Evolutionary conservation across 1,140 invertebrate genomes (phyloP).

Genomic region (Platyscapa corneri): DNA sequence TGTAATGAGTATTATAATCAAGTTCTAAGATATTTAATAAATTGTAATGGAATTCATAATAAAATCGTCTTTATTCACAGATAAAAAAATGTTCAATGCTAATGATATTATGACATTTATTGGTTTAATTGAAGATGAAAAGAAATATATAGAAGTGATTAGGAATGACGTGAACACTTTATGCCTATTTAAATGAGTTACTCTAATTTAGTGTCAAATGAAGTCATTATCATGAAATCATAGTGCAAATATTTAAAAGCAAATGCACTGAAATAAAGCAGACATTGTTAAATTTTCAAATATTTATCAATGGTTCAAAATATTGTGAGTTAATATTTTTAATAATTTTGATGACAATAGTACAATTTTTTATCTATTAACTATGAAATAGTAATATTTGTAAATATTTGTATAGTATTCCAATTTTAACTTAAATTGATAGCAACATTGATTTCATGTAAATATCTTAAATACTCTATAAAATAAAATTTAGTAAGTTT

Average conservation of each 20-base stretch:
- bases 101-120: constrained; percentile 92
- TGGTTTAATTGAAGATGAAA: constrained; percentile 91
- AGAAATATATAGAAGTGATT: constrained; percentile 95
- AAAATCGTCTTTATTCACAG: constrained; percentile 69
- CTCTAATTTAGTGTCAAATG: constrained; percentile 96
- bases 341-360: not conserved
- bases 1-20: not conserved
- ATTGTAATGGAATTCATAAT: constrained; percentile 18
- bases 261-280: not conserved
- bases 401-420: no score
- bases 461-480: no score
- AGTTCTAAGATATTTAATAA: not conserved
- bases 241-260: not conserved
- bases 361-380: no score
- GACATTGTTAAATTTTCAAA: not conserved
- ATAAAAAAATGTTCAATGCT: constrained; percentile 93
- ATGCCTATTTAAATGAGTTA: constrained; percentile 91
- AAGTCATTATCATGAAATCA: constrained; percentile 93
- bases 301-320: not conserved
- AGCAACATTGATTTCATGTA: no score
- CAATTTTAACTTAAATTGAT: no score
- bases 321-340: not conserved
- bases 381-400: no score
- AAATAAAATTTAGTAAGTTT: no score
- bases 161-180: constrained; percentile 92